Evolutionary conservation across 2,797 vertebrate species (phyloP).

Genomic region (Centroberyx gerrardi): DNA sequence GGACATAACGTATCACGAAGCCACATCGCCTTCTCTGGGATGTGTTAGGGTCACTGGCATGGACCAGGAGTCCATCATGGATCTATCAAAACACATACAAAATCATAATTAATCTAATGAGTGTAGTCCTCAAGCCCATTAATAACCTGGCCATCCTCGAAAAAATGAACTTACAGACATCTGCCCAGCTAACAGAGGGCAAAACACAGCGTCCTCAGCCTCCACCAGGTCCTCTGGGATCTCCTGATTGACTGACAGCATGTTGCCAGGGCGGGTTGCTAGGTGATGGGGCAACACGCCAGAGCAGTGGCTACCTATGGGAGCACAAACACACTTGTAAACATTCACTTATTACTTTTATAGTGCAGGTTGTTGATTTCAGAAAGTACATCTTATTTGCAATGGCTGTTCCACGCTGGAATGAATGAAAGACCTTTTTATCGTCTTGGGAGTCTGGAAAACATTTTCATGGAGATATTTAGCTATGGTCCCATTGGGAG

Average conservation of each 20-base stretch:
- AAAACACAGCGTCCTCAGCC: constrained; percentile 75
- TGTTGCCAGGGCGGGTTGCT: constrained; percentile 80
- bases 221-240: constrained; percentile 85
- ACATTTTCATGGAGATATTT: constrained; percentile 2
- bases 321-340: background rate
- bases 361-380: constrained; percentile 6
- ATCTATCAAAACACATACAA: constrained; percentile 66
- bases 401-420: background rate
- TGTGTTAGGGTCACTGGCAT: constrained; percentile 86
- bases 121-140: background rate
- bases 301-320: constrained; percentile 81
- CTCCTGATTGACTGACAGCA: constrained; percentile 89
- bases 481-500: background rate
- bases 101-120: background rate
- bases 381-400: background rate
- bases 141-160: background rate
- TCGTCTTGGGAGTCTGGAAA: background rate
- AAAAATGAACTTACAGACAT: constrained; percentile 87
- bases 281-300: constrained; percentile 82
- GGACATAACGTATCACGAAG: constrained; percentile 87
- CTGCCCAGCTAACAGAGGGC: constrained; percentile 85
- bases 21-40: constrained; percentile 87
- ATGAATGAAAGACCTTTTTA: background rate
- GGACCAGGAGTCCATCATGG: constrained; percentile 87
- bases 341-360: background rate